These are phyloP conservation scores for Gonioctena quinquepunctata DNA, from an alignment of 1,140 invertebrate genomes.

Conservation along the genomic window DNA sequence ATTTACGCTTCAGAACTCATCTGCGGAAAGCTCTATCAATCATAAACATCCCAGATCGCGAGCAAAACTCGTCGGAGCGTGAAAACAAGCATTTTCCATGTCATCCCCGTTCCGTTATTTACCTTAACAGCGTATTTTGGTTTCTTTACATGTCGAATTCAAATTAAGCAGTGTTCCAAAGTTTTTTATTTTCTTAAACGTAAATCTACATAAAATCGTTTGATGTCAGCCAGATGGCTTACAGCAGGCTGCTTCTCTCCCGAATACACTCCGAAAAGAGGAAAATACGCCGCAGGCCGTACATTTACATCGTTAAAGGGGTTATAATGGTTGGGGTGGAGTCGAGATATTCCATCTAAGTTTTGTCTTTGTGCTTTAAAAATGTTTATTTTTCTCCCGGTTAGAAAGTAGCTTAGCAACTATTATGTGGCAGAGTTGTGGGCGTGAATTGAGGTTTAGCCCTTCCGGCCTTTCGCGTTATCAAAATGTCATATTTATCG, in stretches of 20 bases:
- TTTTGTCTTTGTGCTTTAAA: conserved; percentile 51
- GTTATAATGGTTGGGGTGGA: conserved; percentile 41
- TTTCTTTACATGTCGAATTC: conserved; percentile 44
- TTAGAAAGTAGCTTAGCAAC: conserved; percentile 15
- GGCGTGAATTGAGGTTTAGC: conserved; percentile 3
- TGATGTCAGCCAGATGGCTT: conserved; percentile 46
- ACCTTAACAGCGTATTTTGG: conserved; percentile 33
- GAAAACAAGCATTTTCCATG: background rate
- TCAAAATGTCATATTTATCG: background rate
- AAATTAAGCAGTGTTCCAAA: conserved; percentile 50
- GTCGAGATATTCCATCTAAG: conserved; percentile 48
- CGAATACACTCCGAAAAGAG: conserved; percentile 24
- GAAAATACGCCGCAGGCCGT: conserved; percentile 31
- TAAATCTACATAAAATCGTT: conserved; percentile 50
- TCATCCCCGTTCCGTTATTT: conserved; percentile 19
- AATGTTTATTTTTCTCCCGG: conserved; percentile 47
- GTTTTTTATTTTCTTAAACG: conserved; percentile 50
- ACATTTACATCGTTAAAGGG: conserved; percentile 50
- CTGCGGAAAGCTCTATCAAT: background rate
- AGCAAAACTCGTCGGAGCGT: conserved; percentile 1
- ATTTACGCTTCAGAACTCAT: background rate
- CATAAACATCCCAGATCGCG: background rate
- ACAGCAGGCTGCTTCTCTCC: conserved; percentile 29
- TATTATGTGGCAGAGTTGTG: conserved; percentile 16
- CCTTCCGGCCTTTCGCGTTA: conserved; percentile 4